Evolutionary conservation across 2,888 invertebrate genomes (phyloP).

Genomic region (Parelbella ahira): DNA sequence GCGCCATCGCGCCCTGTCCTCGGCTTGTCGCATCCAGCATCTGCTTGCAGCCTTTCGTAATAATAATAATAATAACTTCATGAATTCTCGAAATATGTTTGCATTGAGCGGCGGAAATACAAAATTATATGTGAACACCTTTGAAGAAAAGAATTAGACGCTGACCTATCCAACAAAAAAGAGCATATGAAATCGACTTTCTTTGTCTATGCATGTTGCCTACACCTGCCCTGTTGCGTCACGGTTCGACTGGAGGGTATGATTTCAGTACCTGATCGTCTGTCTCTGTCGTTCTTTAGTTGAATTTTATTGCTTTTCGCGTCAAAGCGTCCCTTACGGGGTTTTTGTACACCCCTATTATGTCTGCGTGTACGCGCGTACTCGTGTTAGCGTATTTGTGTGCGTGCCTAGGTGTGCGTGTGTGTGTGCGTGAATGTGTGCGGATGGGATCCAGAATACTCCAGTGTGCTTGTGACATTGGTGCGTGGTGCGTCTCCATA

Average conservation of each 20-base stretch:
- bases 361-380: slow-evolving; percentile 52
- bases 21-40: too few species aligned
- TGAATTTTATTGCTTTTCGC: slow-evolving; percentile 52
- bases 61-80: too few species aligned
- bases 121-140: slow-evolving; percentile 25
- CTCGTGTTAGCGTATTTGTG: too few species aligned
- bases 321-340: too few species aligned
- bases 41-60: too few species aligned
- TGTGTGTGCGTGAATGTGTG: slow-evolving; percentile 53
- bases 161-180: slow-evolving; percentile 66
- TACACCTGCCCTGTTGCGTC: slow-evolving; percentile 74
- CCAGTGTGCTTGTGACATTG: slow-evolving; percentile 51
- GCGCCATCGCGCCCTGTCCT: too few species aligned
- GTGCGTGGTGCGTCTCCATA: slow-evolving; percentile 46
- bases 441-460: slow-evolving; percentile 42
- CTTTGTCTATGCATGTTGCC: slow-evolving; percentile 58
- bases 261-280: slow-evolving; percentile 60
- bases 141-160: slow-evolving; percentile 31
- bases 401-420: too few species aligned
- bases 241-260: slow-evolving; percentile 64
- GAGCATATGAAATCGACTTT: slow-evolving; percentile 46
- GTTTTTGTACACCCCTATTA: slow-evolving; percentile 72
- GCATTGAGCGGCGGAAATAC: slow-evolving; percentile 17
- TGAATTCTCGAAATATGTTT: too few species aligned
- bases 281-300: slow-evolving; percentile 55